Conservation (phyloP, 1,140 invertebrate species). For the silkworm (Bombyx mori) region ASM3026992v2 NC_085109.1:5640001-5640500, state of each 20-base stretch:
- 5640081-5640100: not conserved
- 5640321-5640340: constrained; percentile 11
- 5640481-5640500: no score
- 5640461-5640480: no score
- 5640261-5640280: constrained; percentile 35
- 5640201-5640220: constrained; percentile 29
- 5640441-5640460: no score
- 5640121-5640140: constrained; percentile 36
- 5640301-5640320: constrained; percentile 39
- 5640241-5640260: constrained; percentile 37
- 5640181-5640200: constrained; percentile 40
- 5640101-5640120: not conserved
- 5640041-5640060: no score
- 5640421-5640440: no score
- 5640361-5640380: no score
- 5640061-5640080: no score
- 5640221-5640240: constrained; percentile 14
- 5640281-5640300: constrained; percentile 45
- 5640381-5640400: no score
- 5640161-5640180: constrained; percentile 7
- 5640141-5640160: constrained; percentile 31
- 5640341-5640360: not conserved
- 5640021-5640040: no score
- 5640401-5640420: no score
- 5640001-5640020: no score